These are phyloP conservation scores for Semnornis frantzii DNA, from an alignment of 2,113 vertebrate species.

Conservation along the genomic window DNA sequence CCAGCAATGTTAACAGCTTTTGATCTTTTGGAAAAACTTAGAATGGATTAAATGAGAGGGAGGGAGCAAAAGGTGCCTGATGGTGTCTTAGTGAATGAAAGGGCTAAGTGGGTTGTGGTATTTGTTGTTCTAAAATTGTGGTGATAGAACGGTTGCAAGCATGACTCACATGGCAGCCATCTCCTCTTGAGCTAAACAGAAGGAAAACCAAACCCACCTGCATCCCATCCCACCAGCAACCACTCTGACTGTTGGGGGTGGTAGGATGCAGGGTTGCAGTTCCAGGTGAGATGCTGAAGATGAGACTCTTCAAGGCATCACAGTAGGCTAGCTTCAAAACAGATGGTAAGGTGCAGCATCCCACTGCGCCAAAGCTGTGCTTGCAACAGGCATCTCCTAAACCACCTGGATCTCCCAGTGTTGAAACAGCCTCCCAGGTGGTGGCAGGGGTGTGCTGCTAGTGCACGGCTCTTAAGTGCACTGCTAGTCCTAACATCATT, in stretches of 20 bases:
- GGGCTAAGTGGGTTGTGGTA: background rate
- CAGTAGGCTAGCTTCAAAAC: constrained; percentile 12
- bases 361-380: background rate
- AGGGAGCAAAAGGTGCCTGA: background rate
- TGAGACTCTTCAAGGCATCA: background rate
- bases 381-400: constrained; percentile 20
- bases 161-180: accelerated
- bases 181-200: background rate
- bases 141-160: background rate
- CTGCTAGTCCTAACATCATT: accelerated
- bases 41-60: background rate
- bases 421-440: background rate
- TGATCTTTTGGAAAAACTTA: constrained; percentile 13
- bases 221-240: background rate
- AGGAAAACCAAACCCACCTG: background rate
- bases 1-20: background rate
- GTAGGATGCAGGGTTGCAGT: background rate
- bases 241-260: accelerated
- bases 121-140: background rate
- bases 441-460: background rate
- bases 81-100: background rate
- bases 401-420: background rate
- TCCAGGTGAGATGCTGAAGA: background rate
- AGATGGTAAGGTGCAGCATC: background rate
- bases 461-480: accelerated